Evolutionary conservation across 2,113 vertebrate genomes (phyloP).

Genomic region (Todiramphus chloris): DNA sequence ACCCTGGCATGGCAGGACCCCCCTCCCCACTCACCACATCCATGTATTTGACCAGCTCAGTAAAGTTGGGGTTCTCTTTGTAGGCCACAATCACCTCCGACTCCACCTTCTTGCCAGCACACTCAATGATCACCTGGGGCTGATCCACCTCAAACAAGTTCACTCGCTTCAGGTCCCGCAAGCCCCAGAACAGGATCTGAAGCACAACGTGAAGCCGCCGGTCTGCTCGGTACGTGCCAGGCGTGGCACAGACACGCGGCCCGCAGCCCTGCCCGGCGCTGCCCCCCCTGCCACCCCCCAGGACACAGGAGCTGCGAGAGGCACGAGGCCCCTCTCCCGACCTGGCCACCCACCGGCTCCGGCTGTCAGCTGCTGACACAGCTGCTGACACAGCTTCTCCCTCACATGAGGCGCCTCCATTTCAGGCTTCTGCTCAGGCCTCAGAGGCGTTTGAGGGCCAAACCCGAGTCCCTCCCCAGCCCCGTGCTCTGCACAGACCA

Average conservation of each 20-base stretch:
- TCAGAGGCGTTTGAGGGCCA: neutral
- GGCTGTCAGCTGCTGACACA: neutral
- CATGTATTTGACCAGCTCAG: constrained; percentile 83
- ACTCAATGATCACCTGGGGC: constrained; percentile 89
- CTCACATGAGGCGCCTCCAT: neutral
- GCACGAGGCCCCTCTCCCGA: neutral
- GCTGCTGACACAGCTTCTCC: neutral
- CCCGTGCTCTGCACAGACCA: neutral
- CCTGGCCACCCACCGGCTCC: neutral
- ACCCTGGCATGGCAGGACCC: neutral
- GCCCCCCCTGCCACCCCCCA: neutral
- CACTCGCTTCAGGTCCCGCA: constrained; percentile 86
- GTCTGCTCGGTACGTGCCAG: neutral
- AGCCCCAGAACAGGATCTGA: constrained; percentile 93
- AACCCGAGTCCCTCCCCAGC: neutral
- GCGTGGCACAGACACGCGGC: accelerated
- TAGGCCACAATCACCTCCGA: constrained; percentile 88
- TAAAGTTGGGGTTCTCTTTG: constrained; percentile 88
- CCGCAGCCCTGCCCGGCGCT: neutral
- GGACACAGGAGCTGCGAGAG: neutral
- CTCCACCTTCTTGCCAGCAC: constrained; percentile 86
- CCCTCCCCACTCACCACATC: constrained; percentile 82
- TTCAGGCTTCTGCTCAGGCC: neutral
- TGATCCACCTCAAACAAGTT: constrained; percentile 91
- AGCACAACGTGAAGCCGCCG: neutral